Percentiles rank a stretch among this genome's conserved stretches.
phyloP scores from a whole-genome alignment of 2,113 vertebrate genomes.

The Amia ocellicauda region DNA sequence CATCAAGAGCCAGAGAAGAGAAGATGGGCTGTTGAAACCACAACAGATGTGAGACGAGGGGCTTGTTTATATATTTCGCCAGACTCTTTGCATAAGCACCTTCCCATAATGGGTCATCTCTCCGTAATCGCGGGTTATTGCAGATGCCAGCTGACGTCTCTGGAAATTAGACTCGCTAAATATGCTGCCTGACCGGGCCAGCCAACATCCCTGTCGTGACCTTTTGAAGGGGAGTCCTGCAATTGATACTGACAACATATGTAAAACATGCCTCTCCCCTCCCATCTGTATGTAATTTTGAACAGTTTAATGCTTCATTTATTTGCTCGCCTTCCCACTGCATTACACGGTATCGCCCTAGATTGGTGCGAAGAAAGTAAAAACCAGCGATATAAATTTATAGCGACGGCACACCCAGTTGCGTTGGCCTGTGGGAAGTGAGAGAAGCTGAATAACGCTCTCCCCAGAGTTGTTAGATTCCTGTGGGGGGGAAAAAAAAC shows the following conservation, averaged over 20 bases:
- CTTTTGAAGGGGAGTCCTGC: neutral
- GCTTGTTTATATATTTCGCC: too few species aligned
- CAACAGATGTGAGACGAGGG: too few species aligned
- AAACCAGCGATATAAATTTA: neutral
- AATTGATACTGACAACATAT: neutral
- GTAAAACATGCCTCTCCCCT: neutral
- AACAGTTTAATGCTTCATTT: neutral
- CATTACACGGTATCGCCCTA: neutral
- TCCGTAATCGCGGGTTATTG: neutral
- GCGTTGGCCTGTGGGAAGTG: too few species aligned
- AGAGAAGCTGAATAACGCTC: too few species aligned
- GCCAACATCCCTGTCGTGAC: too few species aligned
- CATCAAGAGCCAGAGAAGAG: too few species aligned
- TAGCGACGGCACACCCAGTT: too few species aligned
- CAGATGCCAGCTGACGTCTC: conserved; percentile 4
- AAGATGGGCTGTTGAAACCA: too few species aligned
- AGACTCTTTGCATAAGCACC: too few species aligned
- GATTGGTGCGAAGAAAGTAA: neutral
- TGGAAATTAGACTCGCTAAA: too few species aligned
- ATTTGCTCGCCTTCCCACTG: neutral
- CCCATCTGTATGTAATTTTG: neutral
- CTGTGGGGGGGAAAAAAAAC: too few species aligned
- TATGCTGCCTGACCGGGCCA: neutral
- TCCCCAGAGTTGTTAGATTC: too few species aligned
- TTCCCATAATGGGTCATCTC: neutral